Percentiles rank a stretch among this genome's conserved stretches.
These are phyloP conservation scores for Adoxophyes honmai DNA, from an alignment of 1,140 invertebrate species.

Conservation along the genomic window DNA sequence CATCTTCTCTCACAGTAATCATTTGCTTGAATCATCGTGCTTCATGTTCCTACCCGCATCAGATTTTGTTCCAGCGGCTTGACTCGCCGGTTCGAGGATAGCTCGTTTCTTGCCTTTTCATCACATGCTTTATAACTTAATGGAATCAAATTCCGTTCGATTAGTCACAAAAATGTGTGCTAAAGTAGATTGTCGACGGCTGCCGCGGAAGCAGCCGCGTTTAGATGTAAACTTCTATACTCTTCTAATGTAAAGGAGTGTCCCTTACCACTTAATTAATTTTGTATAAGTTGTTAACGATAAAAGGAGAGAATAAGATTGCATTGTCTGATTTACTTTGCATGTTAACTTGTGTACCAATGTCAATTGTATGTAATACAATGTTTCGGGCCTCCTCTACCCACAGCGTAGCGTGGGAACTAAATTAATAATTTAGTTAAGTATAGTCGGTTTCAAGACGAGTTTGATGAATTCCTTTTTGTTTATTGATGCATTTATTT, in stretches of 20 bases:
- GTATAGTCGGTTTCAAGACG: slow-evolving; percentile 21
- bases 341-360: slow-evolving; percentile 45
- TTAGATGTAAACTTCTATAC: background rate
- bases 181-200: background rate
- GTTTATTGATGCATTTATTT: slow-evolving; percentile 66
- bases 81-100: background rate
- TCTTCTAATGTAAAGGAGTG: slow-evolving; percentile 37
- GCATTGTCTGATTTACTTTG: slow-evolving; percentile 66
- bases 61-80: background rate
- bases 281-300: slow-evolving; percentile 54
- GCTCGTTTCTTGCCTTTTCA: slow-evolving; percentile 3
- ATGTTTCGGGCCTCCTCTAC: slow-evolving; percentile 42
- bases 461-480: slow-evolving; percentile 40
- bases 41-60: background rate
- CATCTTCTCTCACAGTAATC: slow-evolving; percentile 25
- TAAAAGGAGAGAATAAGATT: slow-evolving; percentile 75
- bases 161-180: slow-evolving; percentile 4
- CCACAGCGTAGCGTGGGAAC: slow-evolving; percentile 52
- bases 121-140: background rate
- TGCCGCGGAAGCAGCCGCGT: background rate
- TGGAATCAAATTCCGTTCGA: slow-evolving; percentile 15
- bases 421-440: slow-evolving; percentile 49
- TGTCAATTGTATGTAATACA: slow-evolving; percentile 74
- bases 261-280: slow-evolving; percentile 42
- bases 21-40: slow-evolving; percentile 15